Conservation (phyloP, 92 coral and sea anemone genomes). For the Virgularia gustaviana region DNA sequence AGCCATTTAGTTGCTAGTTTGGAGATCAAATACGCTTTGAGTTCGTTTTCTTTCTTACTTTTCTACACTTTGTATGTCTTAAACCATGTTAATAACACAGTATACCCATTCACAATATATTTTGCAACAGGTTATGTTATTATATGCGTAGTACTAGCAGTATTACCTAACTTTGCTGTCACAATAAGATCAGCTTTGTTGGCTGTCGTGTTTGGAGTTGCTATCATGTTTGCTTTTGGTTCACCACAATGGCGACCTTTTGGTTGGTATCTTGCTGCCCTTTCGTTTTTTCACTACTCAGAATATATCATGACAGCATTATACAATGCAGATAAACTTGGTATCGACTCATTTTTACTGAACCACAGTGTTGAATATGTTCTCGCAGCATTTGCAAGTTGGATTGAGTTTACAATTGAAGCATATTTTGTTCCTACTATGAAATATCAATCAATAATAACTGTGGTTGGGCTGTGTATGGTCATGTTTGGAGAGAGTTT, state of each 20-base stretch:
- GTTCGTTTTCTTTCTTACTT: too few species aligned
- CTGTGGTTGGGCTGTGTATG: slow-evolving; percentile 56
- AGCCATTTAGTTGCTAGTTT: too few species aligned
- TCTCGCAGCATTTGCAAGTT: slow-evolving; percentile 87
- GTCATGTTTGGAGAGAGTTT: slow-evolving; percentile 74
- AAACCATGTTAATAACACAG: slow-evolving; percentile 29
- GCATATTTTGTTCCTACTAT: slow-evolving; percentile 69
- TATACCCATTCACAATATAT: slow-evolving; percentile 14
- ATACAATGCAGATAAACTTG: slow-evolving; percentile 69
- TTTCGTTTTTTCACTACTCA: slow-evolving; percentile 85
- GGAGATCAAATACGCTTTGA: too few species aligned
- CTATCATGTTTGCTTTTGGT: slow-evolving; percentile 55
- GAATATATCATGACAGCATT: slow-evolving; percentile 89
- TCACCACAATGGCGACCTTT: slow-evolving; percentile 52
- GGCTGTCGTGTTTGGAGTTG: slow-evolving; percentile 67
- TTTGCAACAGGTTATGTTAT: slow-evolving; percentile 36
- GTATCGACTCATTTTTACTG: slow-evolving; percentile 76
- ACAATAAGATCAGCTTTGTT: slow-evolving; percentile 70
- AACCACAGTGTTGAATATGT: slow-evolving; percentile 86
- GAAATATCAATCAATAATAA: slow-evolving; percentile 55
- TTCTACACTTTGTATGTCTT: too few species aligned
- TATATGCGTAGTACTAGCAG: slow-evolving; percentile 49
- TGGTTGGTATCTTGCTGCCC: slow-evolving; percentile 83
- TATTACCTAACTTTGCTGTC: slow-evolving; percentile 65
- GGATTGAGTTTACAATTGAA: slow-evolving; percentile 79